phyloP scores from a whole-genome alignment of 1,140 invertebrate genomes.

The Scaptomyza montana region DNA sequence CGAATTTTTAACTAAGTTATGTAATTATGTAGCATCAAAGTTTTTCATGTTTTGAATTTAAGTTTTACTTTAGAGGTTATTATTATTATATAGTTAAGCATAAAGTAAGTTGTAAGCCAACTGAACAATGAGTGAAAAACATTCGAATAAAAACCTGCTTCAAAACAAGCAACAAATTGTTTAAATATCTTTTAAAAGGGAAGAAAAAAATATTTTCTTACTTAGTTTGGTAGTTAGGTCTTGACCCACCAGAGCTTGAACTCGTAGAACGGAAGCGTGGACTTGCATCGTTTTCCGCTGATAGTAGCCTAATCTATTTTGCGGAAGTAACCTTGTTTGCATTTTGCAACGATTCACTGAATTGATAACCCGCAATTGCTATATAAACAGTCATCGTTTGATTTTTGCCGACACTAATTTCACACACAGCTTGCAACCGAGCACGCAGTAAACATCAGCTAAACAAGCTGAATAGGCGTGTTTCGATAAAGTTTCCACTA shows the following conservation, averaged over 20 bases:
- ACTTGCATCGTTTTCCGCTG: slow-evolving; percentile 15
- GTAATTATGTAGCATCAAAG: slow-evolving; percentile 58
- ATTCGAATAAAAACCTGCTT: slow-evolving; percentile 34
- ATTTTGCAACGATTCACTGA: slow-evolving; percentile 32
- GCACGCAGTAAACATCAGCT: slow-evolving; percentile 67
- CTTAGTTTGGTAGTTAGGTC: background rate
- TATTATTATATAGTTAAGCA: slow-evolving; percentile 31
- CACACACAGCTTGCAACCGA: slow-evolving; percentile 34
- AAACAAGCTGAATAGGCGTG: slow-evolving; percentile 56
- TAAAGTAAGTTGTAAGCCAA: slow-evolving; percentile 24
- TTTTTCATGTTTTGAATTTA: slow-evolving; percentile 49
- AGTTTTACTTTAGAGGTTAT: background rate
- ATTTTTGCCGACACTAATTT: slow-evolving; percentile 15
- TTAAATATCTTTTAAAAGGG: background rate
- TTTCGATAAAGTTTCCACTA: slow-evolving; percentile 14
- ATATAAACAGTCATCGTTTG: slow-evolving; percentile 42
- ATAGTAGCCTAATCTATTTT: slow-evolving; percentile 51
- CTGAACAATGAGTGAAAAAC: slow-evolving; percentile 54
- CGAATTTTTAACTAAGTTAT: slow-evolving; percentile 64
- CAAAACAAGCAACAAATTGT: slow-evolving; percentile 33
- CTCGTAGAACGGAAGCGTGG: slow-evolving; percentile 43
- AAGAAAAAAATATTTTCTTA: too few species aligned
- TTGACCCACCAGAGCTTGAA: slow-evolving; percentile 36
- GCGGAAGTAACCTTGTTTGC: slow-evolving; percentile 26
- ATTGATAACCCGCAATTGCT: slow-evolving; percentile 50